Evolutionary conservation across 2,797 vertebrate genomes (phyloP), one percentile per base, ranked within the genome.

Genomic region (Natrix natrix): DNA sequence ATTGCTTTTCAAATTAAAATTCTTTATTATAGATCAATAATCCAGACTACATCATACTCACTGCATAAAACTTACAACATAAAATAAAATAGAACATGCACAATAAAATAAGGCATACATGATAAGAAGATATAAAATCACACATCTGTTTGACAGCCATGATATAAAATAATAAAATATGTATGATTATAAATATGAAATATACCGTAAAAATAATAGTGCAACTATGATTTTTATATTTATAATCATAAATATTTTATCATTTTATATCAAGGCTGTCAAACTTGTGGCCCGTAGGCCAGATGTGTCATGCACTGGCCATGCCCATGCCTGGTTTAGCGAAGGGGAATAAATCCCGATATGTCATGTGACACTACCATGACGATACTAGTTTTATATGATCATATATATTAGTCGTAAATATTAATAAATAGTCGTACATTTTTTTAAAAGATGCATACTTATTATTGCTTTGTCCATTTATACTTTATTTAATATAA

Each of bases 281-380:
- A 59, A 59, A 59, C 17, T 59, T 17, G 5, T 0, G 17, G 57
- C 17, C 16, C 1, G 1, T 1, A 0, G 17, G 17, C 57, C 17
- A 0, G 5, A 59, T 59, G 17, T 0, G 1, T 20, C 57, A 59
- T 59, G 17, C 5, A 5, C 57, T 59, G 57, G 57, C 17, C 56
- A 59, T 1, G 1, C 17, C 57, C 55, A 56, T 1, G 13, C 3
- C 12, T 0, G 3, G 14, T 56, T 56, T 56, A 56, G 55, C 14
- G 14, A 56, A 56, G 14, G 14, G 14, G 55, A 17, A 59, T 20
- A 59, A 59, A 0, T 59, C 17, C 57, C 16, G 1, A 59, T 57
- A 56, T 0, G 5, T 16, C 56, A 56, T 1, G 5, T 56, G 4
- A 56, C 0, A 3, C 13, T 0, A 2, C 55, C 13, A 3, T 59